These are phyloP conservation scores for Liopterus haemorrhoidalis DNA, from an alignment of 2,888 invertebrate species.

Conservation along the genomic window DNA sequence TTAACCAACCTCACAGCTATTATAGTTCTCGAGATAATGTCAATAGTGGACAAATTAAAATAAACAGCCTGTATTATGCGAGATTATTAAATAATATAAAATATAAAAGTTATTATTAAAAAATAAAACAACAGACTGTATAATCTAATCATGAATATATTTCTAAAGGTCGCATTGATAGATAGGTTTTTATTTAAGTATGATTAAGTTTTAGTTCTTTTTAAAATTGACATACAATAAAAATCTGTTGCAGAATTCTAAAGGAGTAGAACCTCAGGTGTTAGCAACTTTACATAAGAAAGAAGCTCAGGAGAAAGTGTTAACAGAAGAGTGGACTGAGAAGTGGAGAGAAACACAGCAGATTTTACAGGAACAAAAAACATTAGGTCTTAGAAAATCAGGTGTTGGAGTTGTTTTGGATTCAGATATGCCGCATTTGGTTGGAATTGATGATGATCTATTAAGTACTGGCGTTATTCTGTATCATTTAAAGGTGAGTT, in stretches of 20 bases:
- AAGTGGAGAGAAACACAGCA: conserved; percentile 89
- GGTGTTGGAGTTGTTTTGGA: conserved; percentile 84
- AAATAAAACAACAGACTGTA: too few species aligned
- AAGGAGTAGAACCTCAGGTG: conserved; percentile 57
- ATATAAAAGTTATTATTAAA: too few species aligned
- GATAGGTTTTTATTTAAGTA: too few species aligned
- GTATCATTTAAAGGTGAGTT: conserved; percentile 74
- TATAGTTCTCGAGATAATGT: too few species aligned
- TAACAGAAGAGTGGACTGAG: conserved; percentile 89
- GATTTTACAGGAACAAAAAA: conserved; percentile 81
- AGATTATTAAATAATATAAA: too few species aligned
- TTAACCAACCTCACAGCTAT: too few species aligned
- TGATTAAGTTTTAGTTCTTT: too few species aligned
- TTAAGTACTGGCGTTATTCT: conserved; percentile 86
- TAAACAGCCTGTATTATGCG: too few species aligned
- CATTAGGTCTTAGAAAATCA: conserved; percentile 78
- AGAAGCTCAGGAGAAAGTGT: conserved; percentile 80
- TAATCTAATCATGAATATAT: too few species aligned
- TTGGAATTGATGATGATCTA: conserved; percentile 85
- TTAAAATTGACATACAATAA: too few species aligned
- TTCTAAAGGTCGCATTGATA: too few species aligned
- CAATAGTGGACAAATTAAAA: too few species aligned
- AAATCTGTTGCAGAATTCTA: conserved; percentile 48
- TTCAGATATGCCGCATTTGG: conserved; percentile 86
- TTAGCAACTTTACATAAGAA: conserved; percentile 82